These are phyloP conservation scores for Netelia fuscicornis DNA, from an alignment of 2,888 invertebrate genomes.

Conservation along the genomic window DNA sequence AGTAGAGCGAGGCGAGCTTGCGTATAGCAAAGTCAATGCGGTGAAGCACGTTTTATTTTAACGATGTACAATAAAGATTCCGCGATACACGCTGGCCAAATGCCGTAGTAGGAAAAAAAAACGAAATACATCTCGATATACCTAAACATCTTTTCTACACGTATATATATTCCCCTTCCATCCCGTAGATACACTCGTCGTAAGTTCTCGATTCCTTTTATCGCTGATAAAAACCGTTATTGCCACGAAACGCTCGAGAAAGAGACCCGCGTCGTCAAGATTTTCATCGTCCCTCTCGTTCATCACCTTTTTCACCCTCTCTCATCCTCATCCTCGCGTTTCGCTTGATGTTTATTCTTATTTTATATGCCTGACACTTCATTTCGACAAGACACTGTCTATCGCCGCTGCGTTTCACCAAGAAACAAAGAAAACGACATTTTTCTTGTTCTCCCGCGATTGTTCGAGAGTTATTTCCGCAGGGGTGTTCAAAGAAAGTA, in stretches of 20 bases:
- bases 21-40: conserved; percentile 29
- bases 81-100: conserved; percentile 66
- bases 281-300: conserved; percentile 43
- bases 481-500: neutral
- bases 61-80: conserved; percentile 73
- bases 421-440: conserved; percentile 37
- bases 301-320: conserved; percentile 24
- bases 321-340: neutral
- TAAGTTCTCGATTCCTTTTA: conserved; percentile 75
- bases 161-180: conserved; percentile 13
- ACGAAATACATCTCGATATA: neutral
- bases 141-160: neutral
- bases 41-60: conserved; percentile 54
- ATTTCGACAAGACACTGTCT: neutral
- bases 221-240: conserved; percentile 72
- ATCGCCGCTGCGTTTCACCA: neutral
- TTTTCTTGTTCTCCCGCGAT: neutral
- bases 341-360: neutral
- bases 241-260: conserved; percentile 58
- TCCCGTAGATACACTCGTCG: conserved; percentile 31
- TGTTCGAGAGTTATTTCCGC: conserved; percentile 8
- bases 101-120: conserved; percentile 30
- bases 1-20: conserved; percentile 5
- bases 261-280: conserved; percentile 53
- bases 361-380: conserved; percentile 36